Evolutionary conservation across 1,140 invertebrate genomes (phyloP), one percentile per base, ranked within the genome.

Genomic region (Drosophila erecta): DNA sequence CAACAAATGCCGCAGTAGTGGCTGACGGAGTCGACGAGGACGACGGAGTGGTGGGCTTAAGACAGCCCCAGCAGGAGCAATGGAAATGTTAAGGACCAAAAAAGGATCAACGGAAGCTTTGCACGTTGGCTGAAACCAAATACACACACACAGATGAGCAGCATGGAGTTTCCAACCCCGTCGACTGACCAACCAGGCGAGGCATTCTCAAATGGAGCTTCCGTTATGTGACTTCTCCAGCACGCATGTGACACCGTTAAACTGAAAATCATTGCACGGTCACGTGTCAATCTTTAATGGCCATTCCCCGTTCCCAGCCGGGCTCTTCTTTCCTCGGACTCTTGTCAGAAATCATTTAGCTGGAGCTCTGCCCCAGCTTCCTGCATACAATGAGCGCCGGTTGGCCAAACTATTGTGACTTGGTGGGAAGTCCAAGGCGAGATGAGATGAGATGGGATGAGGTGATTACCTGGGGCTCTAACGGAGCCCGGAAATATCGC

Each of bases 231-330:
- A 67, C 47, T 43, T 41, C 46, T 35, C 24, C 20, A 47, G 44
- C 47, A 53, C 53, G 69, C 81, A 85, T 91, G 89, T 90, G 84
- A 89, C 89, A 83, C 77, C 61, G 79, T 80, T 89, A 90, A 91
- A 79, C 84, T 91, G 70, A 51, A 90, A 91, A 91, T 91, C 89
- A 91, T 91, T 91, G 89, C 89, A 91, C 84, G 89, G 89, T 91
- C 89, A 91, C 89, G 89, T 91, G 89, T 89, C 89, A 89, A 91
- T 91, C 84, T 80, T 72, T 91, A 90, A 87, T 90, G 78, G 60
- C 64, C 41, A 44, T 41, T 37, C 37, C 62, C 22, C 46, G 2
- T 10, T 7, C 40, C 53, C 17, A 11, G 27, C 7, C 30, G 3
- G 15, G 15, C 57, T 38, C 22, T 6, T n/a, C 12, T 38, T 38